phyloP scores from a whole-genome alignment of 35 echinoderm and acorn worm species.

The Acanthaster planci region DNA sequence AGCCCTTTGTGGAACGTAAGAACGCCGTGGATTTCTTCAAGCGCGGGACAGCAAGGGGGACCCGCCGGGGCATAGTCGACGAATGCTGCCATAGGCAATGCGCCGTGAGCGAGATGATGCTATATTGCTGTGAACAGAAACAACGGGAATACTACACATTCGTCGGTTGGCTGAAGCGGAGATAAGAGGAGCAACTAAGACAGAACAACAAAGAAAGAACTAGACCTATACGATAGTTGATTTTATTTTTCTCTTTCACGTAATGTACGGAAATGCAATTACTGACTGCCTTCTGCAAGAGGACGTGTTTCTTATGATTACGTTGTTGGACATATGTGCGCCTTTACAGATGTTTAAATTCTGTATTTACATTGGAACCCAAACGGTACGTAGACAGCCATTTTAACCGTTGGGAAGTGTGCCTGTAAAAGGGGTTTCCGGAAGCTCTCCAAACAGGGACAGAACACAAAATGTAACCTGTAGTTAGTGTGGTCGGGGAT shows the following conservation, averaged over 20 bases:
- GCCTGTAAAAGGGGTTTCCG: too few species aligned
- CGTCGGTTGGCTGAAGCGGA: not conserved
- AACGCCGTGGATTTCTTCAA: conserved; percentile 49
- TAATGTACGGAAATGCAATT: not conserved
- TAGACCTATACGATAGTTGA: not conserved
- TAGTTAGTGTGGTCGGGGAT: too few species aligned
- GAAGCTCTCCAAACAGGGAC: too few species aligned
- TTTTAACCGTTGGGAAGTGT: too few species aligned
- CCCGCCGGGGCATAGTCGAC: conserved; percentile 38
- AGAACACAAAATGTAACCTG: too few species aligned
- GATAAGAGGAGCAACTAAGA: not conserved
- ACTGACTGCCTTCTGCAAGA: not conserved
- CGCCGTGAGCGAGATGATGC: conserved; percentile 42
- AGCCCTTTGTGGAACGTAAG: conserved; percentile 44
- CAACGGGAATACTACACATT: conserved; percentile 41
- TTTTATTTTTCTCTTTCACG: not conserved
- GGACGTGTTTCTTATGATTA: too few species aligned
- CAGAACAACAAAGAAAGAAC: not conserved
- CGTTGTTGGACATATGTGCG: too few species aligned
- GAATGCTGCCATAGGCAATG: conserved; percentile 52
- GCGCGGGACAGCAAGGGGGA: conserved; percentile 7
- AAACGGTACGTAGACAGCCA: too few species aligned
- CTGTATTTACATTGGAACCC: too few species aligned
- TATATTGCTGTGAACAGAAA: conserved; percentile 59
- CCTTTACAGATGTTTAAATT: too few species aligned